These are phyloP conservation scores for Ondatra zibethicus DNA, from an alignment of 2,113 vertebrate genomes.

Conservation along the genomic window DNA sequence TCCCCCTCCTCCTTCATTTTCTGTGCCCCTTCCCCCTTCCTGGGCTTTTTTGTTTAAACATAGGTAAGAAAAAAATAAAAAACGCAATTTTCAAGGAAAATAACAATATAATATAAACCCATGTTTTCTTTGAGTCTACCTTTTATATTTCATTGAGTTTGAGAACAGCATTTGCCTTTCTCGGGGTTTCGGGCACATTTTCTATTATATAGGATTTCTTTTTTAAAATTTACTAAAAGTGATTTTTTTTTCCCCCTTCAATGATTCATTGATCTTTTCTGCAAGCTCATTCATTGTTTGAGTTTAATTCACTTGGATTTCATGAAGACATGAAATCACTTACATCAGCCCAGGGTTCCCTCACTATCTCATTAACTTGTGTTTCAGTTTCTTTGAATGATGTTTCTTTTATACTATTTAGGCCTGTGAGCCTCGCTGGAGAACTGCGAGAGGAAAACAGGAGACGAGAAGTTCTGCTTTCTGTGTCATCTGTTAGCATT, in stretches of 20 bases:
- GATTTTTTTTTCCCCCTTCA: conserved; percentile 1
- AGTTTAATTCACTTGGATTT: conserved; percentile 48
- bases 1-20: not conserved
- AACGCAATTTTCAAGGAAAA: not conserved
- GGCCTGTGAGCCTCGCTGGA: conserved; percentile 51
- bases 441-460: conserved; percentile 44
- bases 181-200: conserved; percentile 10
- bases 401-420: conserved; percentile 57
- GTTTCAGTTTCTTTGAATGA: conserved; percentile 58
- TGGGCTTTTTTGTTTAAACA: not conserved
- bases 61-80: conserved; percentile 5
- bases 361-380: conserved; percentile 30
- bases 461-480: conserved; percentile 69
- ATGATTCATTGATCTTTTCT: conserved; percentile 40
- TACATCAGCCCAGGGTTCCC: conserved; percentile 27
- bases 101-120: not conserved
- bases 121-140: conserved; percentile 52
- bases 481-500: conserved; percentile 68
- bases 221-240: not conserved
- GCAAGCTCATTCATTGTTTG: conserved; percentile 30
- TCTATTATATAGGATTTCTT: conserved; percentile 27
- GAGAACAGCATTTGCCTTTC: not conserved
- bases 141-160: conserved; percentile 41
- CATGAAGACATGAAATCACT: conserved; percentile 57
- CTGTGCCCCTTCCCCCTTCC: not conserved